These are phyloP conservation scores for Gallinago media DNA, from an alignment of 2,113 vertebrate genomes.

Conservation along the genomic window DNA sequence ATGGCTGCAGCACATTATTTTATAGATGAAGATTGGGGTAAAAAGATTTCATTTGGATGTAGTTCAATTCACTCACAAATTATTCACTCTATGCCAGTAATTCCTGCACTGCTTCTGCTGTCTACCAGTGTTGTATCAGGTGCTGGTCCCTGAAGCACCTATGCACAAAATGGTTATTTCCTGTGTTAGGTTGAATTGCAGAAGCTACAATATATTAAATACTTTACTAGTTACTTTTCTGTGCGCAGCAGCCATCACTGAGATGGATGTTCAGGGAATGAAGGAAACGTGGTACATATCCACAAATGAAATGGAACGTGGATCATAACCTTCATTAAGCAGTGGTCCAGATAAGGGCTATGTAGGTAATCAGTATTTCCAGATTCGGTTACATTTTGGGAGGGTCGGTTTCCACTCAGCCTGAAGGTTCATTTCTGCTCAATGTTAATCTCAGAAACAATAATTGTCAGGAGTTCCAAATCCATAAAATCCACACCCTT, in stretches of 20 bases:
- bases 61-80: conserved; percentile 25
- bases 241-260: background rate
- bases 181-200: background rate
- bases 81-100: background rate
- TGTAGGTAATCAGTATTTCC: background rate
- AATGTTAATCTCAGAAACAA: background rate
- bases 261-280: background rate
- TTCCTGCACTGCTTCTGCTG: background rate
- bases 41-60: background rate
- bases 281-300: background rate
- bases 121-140: background rate
- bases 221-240: background rate
- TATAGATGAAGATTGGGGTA: background rate
- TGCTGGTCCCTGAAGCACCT: background rate
- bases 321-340: background rate
- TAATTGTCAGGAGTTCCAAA: background rate
- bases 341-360: background rate
- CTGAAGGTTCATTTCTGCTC: background rate
- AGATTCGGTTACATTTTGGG: background rate
- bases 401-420: background rate
- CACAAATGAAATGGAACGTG: background rate
- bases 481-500: background rate
- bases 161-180: background rate
- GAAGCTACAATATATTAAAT: background rate
- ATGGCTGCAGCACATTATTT: background rate